These are phyloP conservation scores for Sycophaga agraensis DNA, from an alignment of 1,140 invertebrate species.

Conservation along the genomic window DNA sequence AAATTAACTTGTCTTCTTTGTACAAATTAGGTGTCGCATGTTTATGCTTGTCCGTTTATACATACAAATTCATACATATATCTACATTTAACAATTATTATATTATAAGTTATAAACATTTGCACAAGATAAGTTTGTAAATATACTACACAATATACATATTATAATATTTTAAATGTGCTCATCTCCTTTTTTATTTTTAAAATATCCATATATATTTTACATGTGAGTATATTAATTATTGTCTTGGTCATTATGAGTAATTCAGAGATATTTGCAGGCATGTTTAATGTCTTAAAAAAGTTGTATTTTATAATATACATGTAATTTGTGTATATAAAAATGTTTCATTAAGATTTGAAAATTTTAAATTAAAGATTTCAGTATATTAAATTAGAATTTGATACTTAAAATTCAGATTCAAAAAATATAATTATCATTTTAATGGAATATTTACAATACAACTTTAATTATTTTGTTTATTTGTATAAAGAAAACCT, in stretches of 20 bases:
- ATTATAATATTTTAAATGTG: not conserved
- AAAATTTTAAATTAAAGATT: not conserved
- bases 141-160: slow-evolving; percentile 35
- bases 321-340: too few relatives aligned
- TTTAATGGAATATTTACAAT: slow-evolving; percentile 41
- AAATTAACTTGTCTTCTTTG: slow-evolving; percentile 47
- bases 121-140: slow-evolving; percentile 45
- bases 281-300: too few relatives aligned
- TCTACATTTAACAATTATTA: slow-evolving; percentile 12
- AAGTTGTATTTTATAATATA: too few relatives aligned
- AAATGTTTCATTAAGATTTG: too few relatives aligned
- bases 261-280: not conserved
- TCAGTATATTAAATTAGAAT: not conserved
- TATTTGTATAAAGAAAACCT: slow-evolving; percentile 31
- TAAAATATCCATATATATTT: slow-evolving; percentile 10
- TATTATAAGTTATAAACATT: slow-evolving; percentile 33
- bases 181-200: not conserved
- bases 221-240: slow-evolving; percentile 17
- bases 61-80: slow-evolving; percentile 19
- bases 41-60: slow-evolving; percentile 45
- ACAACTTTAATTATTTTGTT: slow-evolving; percentile 40
- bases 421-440: slow-evolving; percentile 23
- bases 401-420: not conserved
- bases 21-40: slow-evolving; percentile 52
- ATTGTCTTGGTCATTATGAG: not conserved